Percentiles rank a stretch among this genome's conserved stretches.
Conservation (phyloP, 2,888 invertebrate genomes). For the Idaea straminata region DNA sequence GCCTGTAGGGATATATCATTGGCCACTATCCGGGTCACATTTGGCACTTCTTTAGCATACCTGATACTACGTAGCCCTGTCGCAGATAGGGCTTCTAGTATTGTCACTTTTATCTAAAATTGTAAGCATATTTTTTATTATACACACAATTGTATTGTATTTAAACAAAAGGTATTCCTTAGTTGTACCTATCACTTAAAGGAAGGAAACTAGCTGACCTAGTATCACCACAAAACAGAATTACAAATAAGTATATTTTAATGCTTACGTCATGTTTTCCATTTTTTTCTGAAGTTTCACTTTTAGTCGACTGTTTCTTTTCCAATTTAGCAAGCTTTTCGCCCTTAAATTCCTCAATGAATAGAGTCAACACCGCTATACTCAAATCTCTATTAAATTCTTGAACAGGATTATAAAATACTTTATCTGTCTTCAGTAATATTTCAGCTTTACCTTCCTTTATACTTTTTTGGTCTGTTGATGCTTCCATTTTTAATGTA, state of each 20-base stretch:
- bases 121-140: not conserved
- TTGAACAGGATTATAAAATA: conserved; percentile 99
- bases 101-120: conserved; percentile 79
- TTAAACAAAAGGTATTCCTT: not conserved
- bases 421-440: conserved; percentile 84
- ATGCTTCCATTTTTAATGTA: conserved; percentile 53
- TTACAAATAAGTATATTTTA: not conserved
- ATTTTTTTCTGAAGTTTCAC: conserved; percentile 23
- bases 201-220: no score
- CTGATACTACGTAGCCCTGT: conserved; percentile 97
- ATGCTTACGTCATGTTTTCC: conserved; percentile 19
- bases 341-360: conserved; percentile 73
- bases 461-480: conserved; percentile 59
- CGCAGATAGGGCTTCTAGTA: conserved; percentile 97
- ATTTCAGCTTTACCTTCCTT: conserved; percentile 91
- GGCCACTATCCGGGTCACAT: conserved; percentile 90
- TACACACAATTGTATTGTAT: not conserved
- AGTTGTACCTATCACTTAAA: no score
- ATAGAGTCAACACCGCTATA: conserved; percentile 86
- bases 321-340: conserved; percentile 44
- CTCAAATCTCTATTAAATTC: conserved; percentile 98
- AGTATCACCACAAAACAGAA: not conserved
- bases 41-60: conserved; percentile 95
- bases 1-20: conserved; percentile 94
- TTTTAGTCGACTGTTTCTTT: conserved; percentile 32